Conservation (phyloP, 2,797 vertebrate genomes). For the Amphiprion clarkii region DNA sequence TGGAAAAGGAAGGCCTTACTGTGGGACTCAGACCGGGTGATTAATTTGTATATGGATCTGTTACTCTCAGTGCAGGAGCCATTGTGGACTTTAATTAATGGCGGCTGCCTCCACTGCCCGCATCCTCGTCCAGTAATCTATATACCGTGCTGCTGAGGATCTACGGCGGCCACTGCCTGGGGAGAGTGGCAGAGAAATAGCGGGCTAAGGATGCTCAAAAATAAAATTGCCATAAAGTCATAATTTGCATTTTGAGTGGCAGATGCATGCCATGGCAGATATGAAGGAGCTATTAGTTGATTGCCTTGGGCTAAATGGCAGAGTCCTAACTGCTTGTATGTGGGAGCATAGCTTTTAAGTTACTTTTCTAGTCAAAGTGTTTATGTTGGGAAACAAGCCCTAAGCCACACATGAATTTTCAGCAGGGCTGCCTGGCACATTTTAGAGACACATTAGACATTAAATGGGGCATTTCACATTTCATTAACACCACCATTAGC, state of each 20-base stretch:
- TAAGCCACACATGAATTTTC: conserved; percentile 63
- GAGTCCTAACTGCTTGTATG: conserved; percentile 49
- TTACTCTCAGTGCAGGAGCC: conserved; percentile 77
- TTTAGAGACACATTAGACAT: conserved; percentile 63
- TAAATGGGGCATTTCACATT: conserved; percentile 66
- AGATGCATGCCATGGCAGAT: conserved; percentile 66
- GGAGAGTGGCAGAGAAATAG: conserved; percentile 49
- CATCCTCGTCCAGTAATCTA: conserved; percentile 77
- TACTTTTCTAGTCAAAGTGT: conserved; percentile 62
- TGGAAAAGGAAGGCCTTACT: conserved; percentile 71
- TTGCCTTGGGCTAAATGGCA: conserved; percentile 53
- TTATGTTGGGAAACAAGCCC: conserved; percentile 63
- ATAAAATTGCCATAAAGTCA: conserved; percentile 68
- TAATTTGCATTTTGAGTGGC: conserved; percentile 81
- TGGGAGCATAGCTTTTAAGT: conserved; percentile 58
- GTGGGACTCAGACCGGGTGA: conserved; percentile 77
- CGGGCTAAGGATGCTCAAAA: conserved; percentile 48
- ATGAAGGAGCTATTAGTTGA: conserved; percentile 68
- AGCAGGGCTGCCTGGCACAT: conserved; percentile 43
- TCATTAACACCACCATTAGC: conserved; percentile 57
- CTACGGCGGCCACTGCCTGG: conserved; percentile 32
- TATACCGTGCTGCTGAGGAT: conserved; percentile 63
- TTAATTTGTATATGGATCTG: conserved; percentile 86
- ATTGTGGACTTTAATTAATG: conserved; percentile 87
- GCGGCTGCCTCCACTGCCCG: conserved; percentile 67